Evolutionary conservation across 2,113 vertebrate species (phyloP).

Genomic region (Corvus moneduloides): DNA sequence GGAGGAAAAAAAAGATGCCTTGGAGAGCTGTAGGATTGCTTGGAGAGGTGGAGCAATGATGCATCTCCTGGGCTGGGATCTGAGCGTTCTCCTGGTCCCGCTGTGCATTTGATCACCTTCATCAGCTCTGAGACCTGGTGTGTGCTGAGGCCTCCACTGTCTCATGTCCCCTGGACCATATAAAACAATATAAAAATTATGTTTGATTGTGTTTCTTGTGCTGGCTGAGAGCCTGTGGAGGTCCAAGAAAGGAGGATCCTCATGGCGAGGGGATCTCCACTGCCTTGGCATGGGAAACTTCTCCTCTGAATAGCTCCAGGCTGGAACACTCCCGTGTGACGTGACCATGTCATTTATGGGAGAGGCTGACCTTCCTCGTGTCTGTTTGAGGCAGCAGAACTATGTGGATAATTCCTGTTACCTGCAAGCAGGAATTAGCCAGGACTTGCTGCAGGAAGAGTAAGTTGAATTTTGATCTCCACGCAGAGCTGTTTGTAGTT

Average conservation of each 20-base stretch:
- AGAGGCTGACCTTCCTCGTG: neutral
- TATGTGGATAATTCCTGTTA: neutral
- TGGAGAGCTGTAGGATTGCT: neutral
- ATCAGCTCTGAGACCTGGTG: neutral
- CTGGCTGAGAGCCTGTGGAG: neutral
- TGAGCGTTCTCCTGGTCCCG: neutral
- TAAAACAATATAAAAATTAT: neutral
- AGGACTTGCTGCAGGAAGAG: neutral
- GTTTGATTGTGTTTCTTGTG: neutral
- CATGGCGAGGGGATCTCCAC: neutral
- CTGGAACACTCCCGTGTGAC: neutral
- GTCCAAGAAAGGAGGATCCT: neutral
- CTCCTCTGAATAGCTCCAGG: neutral
- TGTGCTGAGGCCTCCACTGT: neutral
- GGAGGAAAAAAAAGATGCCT: neutral
- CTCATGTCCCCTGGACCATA: neutral
- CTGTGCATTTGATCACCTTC: neutral
- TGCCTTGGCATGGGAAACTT: neutral
- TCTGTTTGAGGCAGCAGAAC: neutral
- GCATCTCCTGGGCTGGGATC: neutral
- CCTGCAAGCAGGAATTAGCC: neutral
- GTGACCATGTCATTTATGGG: neutral
- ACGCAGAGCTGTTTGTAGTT: neutral
- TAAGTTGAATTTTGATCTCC: neutral
- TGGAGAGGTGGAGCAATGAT: neutral